Evolutionary conservation across 2,113 vertebrate species (phyloP), one percentile per base, ranked within the genome.

Genomic region (Catharus fuscescens): DNA sequence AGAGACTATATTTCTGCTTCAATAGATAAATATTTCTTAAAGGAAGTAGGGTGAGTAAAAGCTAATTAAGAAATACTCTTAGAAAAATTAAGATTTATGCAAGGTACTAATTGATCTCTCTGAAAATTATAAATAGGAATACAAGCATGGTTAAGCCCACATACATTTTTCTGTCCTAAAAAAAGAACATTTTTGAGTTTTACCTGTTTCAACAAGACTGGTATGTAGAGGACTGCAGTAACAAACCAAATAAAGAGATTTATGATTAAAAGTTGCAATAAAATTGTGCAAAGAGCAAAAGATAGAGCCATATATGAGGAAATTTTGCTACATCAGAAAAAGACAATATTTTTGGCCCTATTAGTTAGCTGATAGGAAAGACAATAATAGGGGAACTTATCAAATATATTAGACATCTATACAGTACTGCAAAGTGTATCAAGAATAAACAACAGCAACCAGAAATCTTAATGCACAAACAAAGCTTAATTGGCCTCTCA

Each of bases 401-500:
- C n/a, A 78, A 36, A 47, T 73, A 38, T 45, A 53, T 57, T 88
- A 57, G 59, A 23, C 40, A 57, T 15, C 48, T 86, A 5, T 45
- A n/a, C 8, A 28, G 12, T 50, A 66, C 14, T 2, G 1, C 34
- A 66, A 80, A 54, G 5, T 50, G 4, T 48, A 72, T 48, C 1
- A 7, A 86, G 25, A 77, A 5, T 19, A 89, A 76, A 76, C 31
- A 82, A 28, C 10, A 80, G n/a, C 0, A 0, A 69, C 48, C 40
- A 57, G 40, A 77, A 77, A 26, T 86, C 36, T 80, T 80, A 48
- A 42, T 34, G 50, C 14, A 62, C 65, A 84, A 93, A 74, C 12
- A 71, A 91, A 91, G 12, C 34, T 70, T 92, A 91, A 96, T 78
- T 94, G 93, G 91, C 89, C 77, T 96, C 89, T 66, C 36, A 89